Base-by-base conservation (phyloP, 2,113 vertebrate species). In the Mormoops blainvillei region DNA sequence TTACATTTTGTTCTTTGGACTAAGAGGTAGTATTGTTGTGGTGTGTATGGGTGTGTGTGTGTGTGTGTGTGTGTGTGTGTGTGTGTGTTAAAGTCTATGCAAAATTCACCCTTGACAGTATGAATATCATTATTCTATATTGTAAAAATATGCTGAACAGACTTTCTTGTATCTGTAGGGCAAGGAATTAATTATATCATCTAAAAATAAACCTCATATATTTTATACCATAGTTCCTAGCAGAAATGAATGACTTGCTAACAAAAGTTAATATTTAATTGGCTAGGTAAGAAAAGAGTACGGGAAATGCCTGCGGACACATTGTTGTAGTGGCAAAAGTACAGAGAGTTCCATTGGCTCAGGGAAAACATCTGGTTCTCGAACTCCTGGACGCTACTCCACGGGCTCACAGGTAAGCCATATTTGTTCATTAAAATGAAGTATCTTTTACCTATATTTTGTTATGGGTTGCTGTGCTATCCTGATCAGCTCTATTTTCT, bases 261-360 rank as follows among this genome's bases (percentile, higher is more conserved):
- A 98, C 33, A 4, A 0, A 85, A 19, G 1, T 92, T 43, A 4
- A 84, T 52, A 16, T 98, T 97, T 97, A 81, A 68, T 97, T 98
- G 95, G 2, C 77, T 89, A 99, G 99, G 99, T 99, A 86, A 99
- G 99, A 67, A 99, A 99, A 97, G 99, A 99, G 97, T 99, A 99
- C 0, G 99, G 99, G 33, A 99, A 99, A 98, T 99, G 99, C 88
- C 98, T 99, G 94, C 99, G 99, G 31, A 99, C 99, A 0, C 99
- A 99, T 93, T 99, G 99, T 97, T 99, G 99, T 98, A 99, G 99
- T 43, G 99, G 99, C 15, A 99, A 99, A 98, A 99, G 99, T 96
- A 99, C 99, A 98, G 99, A 99, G 89, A 99, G 99, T 95, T 99
- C 99, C 87, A 99, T 99, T 0, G 99, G 99, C 97, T 99, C 99